These are phyloP conservation scores for Brevimyrus niger DNA, from an alignment of 2,113 vertebrate genomes.

Conservation along the genomic window DNA sequence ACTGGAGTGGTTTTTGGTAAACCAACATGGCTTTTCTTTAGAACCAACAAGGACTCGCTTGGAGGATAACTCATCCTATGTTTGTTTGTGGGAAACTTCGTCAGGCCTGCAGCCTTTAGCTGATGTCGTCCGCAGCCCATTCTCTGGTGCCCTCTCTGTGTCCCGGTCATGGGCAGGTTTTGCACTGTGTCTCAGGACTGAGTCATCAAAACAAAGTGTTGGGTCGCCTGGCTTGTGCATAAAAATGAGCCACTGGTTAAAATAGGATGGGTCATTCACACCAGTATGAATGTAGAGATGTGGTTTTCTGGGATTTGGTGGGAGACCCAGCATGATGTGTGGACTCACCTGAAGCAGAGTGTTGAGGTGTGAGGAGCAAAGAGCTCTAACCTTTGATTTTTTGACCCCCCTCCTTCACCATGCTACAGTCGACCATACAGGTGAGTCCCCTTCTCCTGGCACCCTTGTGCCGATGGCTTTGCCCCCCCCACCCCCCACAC, in stretches of 20 bases:
- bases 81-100: background rate
- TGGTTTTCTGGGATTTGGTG: background rate
- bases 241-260: background rate
- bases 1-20: background rate
- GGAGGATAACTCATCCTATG: background rate
- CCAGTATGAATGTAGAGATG: background rate
- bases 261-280: background rate
- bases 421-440: conserved; percentile 22
- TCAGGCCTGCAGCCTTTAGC: background rate
- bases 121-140: background rate
- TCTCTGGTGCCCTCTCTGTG: background rate
- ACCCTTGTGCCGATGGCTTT: background rate
- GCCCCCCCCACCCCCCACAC: background rate
- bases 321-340: background rate
- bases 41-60: background rate
- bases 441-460: conserved; percentile 8
- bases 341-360: background rate
- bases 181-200: background rate
- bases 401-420: conserved; percentile 7
- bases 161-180: background rate
- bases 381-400: conserved; percentile 12
- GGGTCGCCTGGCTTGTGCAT: background rate
- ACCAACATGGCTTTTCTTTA: background rate
- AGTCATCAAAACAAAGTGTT: background rate
- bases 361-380: background rate